phyloP scores from a whole-genome alignment of 1,140 invertebrate genomes.

The Zaprionus ghesquierei region DNA sequence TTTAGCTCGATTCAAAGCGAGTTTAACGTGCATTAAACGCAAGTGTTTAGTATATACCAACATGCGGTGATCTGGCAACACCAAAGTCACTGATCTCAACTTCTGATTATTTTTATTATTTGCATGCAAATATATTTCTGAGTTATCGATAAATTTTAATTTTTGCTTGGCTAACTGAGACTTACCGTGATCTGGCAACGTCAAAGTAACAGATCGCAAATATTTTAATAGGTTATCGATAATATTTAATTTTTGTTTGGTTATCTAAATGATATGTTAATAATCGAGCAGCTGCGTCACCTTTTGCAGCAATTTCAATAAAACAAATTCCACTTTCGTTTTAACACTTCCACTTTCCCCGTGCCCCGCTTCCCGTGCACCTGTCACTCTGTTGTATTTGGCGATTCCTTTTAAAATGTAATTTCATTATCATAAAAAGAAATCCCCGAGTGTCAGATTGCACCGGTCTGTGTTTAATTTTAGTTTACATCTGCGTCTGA shows the following conservation, averaged over 20 bases:
- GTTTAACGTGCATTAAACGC: constrained; percentile 1
- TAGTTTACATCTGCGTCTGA: constrained; percentile 24
- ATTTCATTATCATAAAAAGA: constrained; percentile 16
- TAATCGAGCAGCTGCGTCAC: too few species aligned
- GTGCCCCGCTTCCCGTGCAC: not conserved
- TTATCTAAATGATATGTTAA: too few species aligned
- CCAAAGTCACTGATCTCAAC: not conserved
- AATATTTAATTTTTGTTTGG: too few species aligned
- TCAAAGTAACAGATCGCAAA: too few species aligned
- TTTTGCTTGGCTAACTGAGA: not conserved
- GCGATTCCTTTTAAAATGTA: not conserved
- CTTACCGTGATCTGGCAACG: too few species aligned
- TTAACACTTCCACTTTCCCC: not conserved
- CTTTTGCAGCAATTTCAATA: not conserved
- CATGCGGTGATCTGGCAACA: not conserved
- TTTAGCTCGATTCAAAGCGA: constrained; percentile 27
- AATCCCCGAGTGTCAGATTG: constrained; percentile 12
- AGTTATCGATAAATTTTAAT: not conserved
- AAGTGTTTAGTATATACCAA: not conserved
- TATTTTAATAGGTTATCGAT: too few species aligned
- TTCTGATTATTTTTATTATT: not conserved
- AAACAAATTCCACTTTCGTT: not conserved
- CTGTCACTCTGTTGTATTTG: not conserved
- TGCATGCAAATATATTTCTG: not conserved
- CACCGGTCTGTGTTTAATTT: constrained; percentile 20